phyloP scores from a whole-genome alignment of 92 coral and sea anemone species.

The Heteractis magnifica region DNA sequence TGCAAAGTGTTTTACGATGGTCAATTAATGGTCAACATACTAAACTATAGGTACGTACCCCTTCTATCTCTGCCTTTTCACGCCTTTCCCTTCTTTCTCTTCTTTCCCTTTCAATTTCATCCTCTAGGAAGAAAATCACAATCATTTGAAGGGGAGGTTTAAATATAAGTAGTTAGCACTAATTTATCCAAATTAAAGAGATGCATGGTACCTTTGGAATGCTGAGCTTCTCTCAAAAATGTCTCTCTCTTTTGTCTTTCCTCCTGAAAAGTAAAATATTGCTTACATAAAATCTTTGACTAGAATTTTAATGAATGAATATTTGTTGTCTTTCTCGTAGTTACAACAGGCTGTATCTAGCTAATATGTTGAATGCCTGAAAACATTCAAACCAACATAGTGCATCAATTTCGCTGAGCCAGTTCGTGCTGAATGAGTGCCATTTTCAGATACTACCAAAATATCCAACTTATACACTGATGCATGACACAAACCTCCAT shows the following conservation, averaged over 20 bases:
- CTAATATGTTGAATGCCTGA: no score
- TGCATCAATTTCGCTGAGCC: no score
- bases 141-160: background rate
- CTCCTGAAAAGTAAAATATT: slow-evolving; percentile 52
- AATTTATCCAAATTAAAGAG: no score
- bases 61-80: slow-evolving; percentile 59
- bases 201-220: slow-evolving; percentile 72
- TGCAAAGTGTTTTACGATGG: background rate
- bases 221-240: slow-evolving; percentile 88
- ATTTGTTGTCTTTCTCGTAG: no score
- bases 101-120: slow-evolving; percentile 89
- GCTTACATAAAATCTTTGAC: background rate
- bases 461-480: background rate
- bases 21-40: background rate
- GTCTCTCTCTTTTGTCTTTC: slow-evolving; percentile 87
- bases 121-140: slow-evolving; percentile 38
- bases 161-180: no score
- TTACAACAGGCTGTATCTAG: no score
- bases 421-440: background rate
- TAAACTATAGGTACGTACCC: slow-evolving; percentile 12
- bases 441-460: background rate
- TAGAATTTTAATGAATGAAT: no score
- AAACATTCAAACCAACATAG: no score
- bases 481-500: slow-evolving; percentile 63
- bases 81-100: slow-evolving; percentile 90